These are phyloP conservation scores for Tuberolachnus salignus DNA, from an alignment of 2,888 invertebrate genomes.

Conservation along the genomic window DNA sequence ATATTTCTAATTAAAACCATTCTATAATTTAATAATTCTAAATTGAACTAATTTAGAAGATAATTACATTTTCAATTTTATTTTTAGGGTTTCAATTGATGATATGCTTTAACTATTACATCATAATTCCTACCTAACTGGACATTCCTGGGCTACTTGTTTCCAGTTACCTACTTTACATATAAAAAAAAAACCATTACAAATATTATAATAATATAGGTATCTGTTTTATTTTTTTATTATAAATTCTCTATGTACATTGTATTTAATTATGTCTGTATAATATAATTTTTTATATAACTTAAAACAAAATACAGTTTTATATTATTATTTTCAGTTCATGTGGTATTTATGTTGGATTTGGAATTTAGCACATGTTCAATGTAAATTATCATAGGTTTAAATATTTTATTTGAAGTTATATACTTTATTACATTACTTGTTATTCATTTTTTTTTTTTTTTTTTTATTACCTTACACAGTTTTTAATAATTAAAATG, in stretches of 20 bases:
- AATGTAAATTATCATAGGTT: too few relatives aligned
- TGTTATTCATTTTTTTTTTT: too few relatives aligned
- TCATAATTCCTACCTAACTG: slow-evolving; percentile 44
- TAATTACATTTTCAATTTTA: slow-evolving; percentile 37
- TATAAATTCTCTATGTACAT: slow-evolving; percentile 8
- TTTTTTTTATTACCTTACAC: too few relatives aligned
- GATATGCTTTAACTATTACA: slow-evolving; percentile 17
- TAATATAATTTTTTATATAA: too few relatives aligned
- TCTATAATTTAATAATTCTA: slow-evolving; percentile 2
- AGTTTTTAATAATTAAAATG: too few relatives aligned
- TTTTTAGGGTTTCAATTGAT: slow-evolving; percentile 52
- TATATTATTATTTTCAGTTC: too few relatives aligned
- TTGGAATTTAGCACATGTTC: too few relatives aligned
- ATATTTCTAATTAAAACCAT: not conserved
- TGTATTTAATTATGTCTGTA: not conserved
- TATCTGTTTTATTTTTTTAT: slow-evolving; percentile 8
- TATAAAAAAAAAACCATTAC: not conserved
- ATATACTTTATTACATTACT: too few relatives aligned
- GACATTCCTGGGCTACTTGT: slow-evolving; percentile 26
- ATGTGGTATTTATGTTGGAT: too few relatives aligned
- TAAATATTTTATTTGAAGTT: too few relatives aligned
- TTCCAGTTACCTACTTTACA: slow-evolving; percentile 16
- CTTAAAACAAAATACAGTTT: too few relatives aligned
- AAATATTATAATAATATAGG: not conserved
- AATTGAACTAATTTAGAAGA: not conserved